These are phyloP conservation scores for Moxostoma hubbsi DNA, from an alignment of 2,797 vertebrate genomes.

Conservation along the genomic window DNA sequence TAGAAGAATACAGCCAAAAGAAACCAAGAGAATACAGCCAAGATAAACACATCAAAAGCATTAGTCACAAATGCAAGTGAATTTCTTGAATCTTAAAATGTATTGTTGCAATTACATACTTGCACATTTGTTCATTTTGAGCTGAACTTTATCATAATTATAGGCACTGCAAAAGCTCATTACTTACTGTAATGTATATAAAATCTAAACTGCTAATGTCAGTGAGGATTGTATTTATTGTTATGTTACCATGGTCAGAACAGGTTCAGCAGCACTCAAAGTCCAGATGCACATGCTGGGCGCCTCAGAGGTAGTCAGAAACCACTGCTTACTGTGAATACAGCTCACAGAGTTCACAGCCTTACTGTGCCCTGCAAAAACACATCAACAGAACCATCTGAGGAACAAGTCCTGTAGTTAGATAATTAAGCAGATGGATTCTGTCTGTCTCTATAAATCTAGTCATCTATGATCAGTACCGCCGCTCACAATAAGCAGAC, in stretches of 20 bases:
- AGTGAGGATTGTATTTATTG: conserved; percentile 63
- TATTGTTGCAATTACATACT: conserved; percentile 3
- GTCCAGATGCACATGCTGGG: conserved; percentile 84
- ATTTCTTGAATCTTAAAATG: conserved; percentile 15
- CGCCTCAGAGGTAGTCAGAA: conserved; percentile 86
- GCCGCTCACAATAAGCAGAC: too few species aligned
- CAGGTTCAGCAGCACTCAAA: conserved; percentile 67
- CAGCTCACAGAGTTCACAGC: conserved; percentile 83
- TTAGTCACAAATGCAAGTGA: conserved; percentile 18
- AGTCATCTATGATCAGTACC: too few species aligned
- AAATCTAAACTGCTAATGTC: conserved; percentile 56
- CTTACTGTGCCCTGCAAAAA: conserved; percentile 83
- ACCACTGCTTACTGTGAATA: conserved; percentile 83
- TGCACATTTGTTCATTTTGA: conserved; percentile 23
- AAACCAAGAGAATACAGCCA: conserved; percentile 38
- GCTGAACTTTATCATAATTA: conserved; percentile 13
- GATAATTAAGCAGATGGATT: too few species aligned
- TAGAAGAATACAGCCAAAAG: conserved; percentile 53
- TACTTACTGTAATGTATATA: not conserved
- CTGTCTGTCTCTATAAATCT: too few species aligned
- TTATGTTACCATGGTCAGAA: conserved; percentile 81
- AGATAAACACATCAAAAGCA: conserved; percentile 6
- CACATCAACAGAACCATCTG: not conserved
- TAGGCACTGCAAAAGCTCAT: conserved; percentile 31
- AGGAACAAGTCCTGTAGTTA: not conserved